Conservation (phyloP, 1,140 invertebrate genomes). For the Ceratina australensis region DNA sequence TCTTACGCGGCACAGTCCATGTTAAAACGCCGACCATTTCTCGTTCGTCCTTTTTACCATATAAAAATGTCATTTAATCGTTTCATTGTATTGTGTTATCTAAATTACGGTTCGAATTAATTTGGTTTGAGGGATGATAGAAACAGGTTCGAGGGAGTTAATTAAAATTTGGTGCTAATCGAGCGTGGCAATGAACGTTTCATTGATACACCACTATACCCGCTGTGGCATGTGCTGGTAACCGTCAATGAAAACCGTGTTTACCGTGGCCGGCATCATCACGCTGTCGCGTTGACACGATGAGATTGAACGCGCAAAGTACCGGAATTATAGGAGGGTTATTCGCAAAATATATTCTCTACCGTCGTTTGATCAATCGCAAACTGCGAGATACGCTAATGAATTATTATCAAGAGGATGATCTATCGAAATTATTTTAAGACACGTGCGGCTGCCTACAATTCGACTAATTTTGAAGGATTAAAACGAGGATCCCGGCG, state of each 20-base stretch:
- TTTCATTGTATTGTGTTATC: too few species aligned
- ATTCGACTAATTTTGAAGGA: constrained; percentile 48
- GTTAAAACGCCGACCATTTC: constrained; percentile 46
- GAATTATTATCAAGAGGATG: constrained; percentile 3
- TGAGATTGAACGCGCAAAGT: constrained; percentile 63
- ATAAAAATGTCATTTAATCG: too few species aligned
- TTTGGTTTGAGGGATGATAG: too few species aligned
- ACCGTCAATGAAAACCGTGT: constrained; percentile 39
- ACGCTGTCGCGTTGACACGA: constrained; percentile 34
- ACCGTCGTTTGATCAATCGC: too few species aligned
- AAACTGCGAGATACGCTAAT: background rate
- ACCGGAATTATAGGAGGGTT: constrained; percentile 18
- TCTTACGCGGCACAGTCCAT: constrained; percentile 46
- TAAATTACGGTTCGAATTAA: too few species aligned
- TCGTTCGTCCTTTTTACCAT: constrained; percentile 4
- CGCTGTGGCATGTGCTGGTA: constrained; percentile 30
- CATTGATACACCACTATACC: constrained; percentile 21
- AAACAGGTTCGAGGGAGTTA: background rate
- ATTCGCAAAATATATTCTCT: background rate
- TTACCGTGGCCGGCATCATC: constrained; percentile 45
- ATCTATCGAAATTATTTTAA: constrained; percentile 27
- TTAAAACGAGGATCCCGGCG: constrained; percentile 48
- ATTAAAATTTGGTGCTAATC: constrained; percentile 6
- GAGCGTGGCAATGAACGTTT: background rate
- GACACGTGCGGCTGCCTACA: constrained; percentile 25